phyloP scores from a whole-genome alignment of 2,888 invertebrate species.

The Amorpha juglandis region DNA sequence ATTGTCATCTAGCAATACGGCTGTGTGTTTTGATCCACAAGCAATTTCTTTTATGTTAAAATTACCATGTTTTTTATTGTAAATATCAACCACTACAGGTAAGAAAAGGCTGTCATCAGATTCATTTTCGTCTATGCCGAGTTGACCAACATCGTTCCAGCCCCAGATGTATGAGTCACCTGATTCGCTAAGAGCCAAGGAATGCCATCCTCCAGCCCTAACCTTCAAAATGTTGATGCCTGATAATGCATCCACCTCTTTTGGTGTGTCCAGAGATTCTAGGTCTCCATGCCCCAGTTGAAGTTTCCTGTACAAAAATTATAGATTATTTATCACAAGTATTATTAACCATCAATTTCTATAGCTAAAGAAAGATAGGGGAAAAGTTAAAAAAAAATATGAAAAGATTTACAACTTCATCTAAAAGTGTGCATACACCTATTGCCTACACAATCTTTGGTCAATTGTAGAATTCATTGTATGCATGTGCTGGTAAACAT shows the following conservation, averaged over 20 bases:
- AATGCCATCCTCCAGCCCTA: constrained; percentile 94
- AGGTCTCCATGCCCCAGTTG: constrained; percentile 93
- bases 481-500: no score
- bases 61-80: constrained; percentile 71
- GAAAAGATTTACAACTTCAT: no score
- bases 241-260: constrained; percentile 88
- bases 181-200: constrained; percentile 89
- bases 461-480: no score
- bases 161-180: constrained; percentile 96
- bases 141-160: constrained; percentile 94
- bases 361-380: no score
- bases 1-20: constrained; percentile 87
- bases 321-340: neutral
- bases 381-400: no score
- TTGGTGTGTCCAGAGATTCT: constrained; percentile 86
- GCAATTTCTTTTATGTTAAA: constrained; percentile 85
- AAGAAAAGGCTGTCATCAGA: constrained; percentile 57
- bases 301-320: constrained; percentile 86
- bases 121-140: constrained; percentile 85
- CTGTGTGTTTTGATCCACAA: constrained; percentile 91
- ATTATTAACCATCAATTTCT: neutral
- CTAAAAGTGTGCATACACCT: no score
- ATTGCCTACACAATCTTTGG: no score
- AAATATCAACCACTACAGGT: constrained; percentile 69
- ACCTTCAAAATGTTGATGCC: constrained; percentile 89